Base-by-base conservation (phyloP, 2,888 invertebrate genomes). In the Stramonita haemastoma region DNA sequence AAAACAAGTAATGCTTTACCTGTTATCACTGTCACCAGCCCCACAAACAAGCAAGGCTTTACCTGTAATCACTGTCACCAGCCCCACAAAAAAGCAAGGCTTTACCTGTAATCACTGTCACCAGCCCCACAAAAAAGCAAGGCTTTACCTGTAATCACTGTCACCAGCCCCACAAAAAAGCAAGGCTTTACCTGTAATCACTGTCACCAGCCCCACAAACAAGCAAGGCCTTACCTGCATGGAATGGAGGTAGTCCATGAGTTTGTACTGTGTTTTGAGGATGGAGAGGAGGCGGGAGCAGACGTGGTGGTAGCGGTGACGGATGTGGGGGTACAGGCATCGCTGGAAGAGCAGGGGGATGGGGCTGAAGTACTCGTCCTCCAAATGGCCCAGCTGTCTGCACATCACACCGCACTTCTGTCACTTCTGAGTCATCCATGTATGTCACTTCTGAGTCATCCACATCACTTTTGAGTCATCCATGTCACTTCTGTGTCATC, bases 321-420 rank as follows among this genome's bases (percentile, higher is more conserved):
- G 91, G 81, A 95, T 92, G 90, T 94, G 94, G 0, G 95, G 95
- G 89, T 95, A 95, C 36, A 95, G 92, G 92, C 95, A 95, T 22
- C 93, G 89, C 91, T 93, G 92, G 19, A 95, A 91, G 19, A 95
- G 90, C 89, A 93, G 90, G 56, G n/a, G 19, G 26, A 89, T 77
- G 29, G 89, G 89, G 60, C 85, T 84, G 56, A 85, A 36, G 77
- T 70, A 89, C 17, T 77, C 36, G 17, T 84, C 84, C 46, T 84
- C 66, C 46, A 81, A 15, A 22, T 19, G 11, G 13, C 81, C 81
- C 73, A 87, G 32, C 22, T 1, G 56, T 8, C 87, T 87, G 81
- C 26, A 46, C 36, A 70, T n/a, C 70, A 70, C 46, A 2, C 46
- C 46, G 8, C 46, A 46, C n/a, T n/a, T n/a, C n/a, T 46, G 8